A percentile compares a stretch with the other conserved stretches of the same genome.
These are phyloP conservation scores for Bubo bubo DNA, from an alignment of 2,113 vertebrate species.

Conservation along the genomic window DNA sequence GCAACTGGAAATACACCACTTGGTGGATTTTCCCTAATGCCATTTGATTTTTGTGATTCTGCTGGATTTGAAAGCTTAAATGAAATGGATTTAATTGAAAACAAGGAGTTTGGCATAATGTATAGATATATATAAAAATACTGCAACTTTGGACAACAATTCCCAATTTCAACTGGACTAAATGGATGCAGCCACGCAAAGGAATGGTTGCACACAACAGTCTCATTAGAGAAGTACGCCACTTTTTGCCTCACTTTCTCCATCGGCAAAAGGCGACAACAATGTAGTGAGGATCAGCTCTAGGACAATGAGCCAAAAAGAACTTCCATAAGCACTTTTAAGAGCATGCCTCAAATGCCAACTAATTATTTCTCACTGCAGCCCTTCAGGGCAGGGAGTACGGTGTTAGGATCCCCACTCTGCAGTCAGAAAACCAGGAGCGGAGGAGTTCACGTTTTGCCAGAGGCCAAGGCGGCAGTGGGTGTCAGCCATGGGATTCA, in stretches of 20 bases:
- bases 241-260: background rate
- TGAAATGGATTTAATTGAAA: background rate
- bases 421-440: background rate
- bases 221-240: background rate
- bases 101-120: background rate
- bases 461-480: background rate
- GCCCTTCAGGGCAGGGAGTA: background rate
- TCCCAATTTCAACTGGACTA: background rate
- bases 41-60: background rate
- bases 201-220: background rate
- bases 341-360: background rate
- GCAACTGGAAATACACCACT: background rate
- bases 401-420: background rate
- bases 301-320: background rate
- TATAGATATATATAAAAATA: background rate
- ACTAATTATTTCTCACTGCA: background rate
- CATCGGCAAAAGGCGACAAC: background rate
- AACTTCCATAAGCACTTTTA: conserved; percentile 10
- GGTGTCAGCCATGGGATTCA: background rate
- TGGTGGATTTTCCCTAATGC: background rate
- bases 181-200: background rate
- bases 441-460: background rate
- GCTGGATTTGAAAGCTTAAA: background rate
- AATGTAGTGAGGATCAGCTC: background rate
- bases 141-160: background rate